Conservation (phyloP, 2,113 vertebrate genomes). For the Macrotis lagotis region DNA sequence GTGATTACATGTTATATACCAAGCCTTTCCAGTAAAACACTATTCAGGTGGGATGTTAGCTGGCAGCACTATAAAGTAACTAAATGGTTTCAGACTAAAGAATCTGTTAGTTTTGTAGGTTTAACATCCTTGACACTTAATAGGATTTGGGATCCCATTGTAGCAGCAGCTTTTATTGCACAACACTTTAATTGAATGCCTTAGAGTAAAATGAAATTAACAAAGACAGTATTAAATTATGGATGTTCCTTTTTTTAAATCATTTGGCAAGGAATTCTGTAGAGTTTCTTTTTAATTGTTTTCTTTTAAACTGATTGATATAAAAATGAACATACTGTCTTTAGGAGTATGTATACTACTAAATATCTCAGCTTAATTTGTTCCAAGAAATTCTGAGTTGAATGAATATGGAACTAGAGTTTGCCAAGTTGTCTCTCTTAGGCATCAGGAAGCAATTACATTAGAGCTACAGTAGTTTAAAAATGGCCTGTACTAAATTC, state of each 20-base stretch:
- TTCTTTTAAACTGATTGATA: conserved; percentile 72
- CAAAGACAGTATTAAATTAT: conserved; percentile 79
- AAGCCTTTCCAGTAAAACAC: conserved; percentile 72
- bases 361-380: background rate
- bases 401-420: background rate
- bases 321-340: conserved; percentile 73
- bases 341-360: background rate
- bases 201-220: conserved; percentile 83
- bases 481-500: conserved; percentile 61
- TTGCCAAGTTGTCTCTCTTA: conserved; percentile 42
- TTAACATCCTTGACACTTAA: conserved; percentile 82
- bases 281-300: conserved; percentile 64
- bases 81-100: conserved; percentile 71
- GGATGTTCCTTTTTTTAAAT: conserved; percentile 75
- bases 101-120: conserved; percentile 80
- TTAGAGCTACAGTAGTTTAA: conserved; percentile 52
- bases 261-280: conserved; percentile 63
- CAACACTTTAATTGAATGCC: conserved; percentile 84
- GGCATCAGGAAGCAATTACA: conserved; percentile 51
- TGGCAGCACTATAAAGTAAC: conserved; percentile 69
- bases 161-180: conserved; percentile 80
- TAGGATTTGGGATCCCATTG: conserved; percentile 80
- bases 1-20: conserved; percentile 68
- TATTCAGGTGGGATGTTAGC: conserved; percentile 73
- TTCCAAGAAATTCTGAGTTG: conserved; percentile 55